Percentiles rank a stretch among this genome's conserved stretches.
Conservation (phyloP, 2,888 invertebrate species). For the Empis stercorea region DNA sequence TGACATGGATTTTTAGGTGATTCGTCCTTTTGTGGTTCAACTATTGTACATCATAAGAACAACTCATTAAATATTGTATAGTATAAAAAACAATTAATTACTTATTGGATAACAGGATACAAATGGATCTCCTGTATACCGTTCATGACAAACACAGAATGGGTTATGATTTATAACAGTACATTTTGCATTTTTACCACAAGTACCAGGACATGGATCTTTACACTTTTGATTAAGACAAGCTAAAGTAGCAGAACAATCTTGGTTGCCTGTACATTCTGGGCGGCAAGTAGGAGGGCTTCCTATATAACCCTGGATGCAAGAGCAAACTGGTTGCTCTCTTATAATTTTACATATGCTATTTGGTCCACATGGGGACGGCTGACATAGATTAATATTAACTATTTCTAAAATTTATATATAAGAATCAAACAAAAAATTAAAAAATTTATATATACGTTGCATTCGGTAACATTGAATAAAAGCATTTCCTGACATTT, state of each 20-base stretch:
- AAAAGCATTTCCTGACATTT: constrained; percentile 72
- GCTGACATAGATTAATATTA: constrained; percentile 47
- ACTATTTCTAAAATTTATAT: constrained; percentile 18
- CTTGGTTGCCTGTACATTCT: constrained; percentile 70
- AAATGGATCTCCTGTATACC: constrained; percentile 57
- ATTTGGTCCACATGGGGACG: constrained; percentile 70
- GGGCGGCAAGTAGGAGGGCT: constrained; percentile 69
- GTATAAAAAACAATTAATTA: constrained; percentile 6
- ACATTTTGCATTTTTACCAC: constrained; percentile 64
- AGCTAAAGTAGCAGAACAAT: constrained; percentile 65
- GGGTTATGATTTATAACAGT: constrained; percentile 71
- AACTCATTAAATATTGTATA: neutral
- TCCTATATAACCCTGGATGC: constrained; percentile 58
- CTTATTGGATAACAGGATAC: constrained; percentile 37
- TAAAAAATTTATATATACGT: constrained; percentile 20
- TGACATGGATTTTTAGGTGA: constrained; percentile 42
- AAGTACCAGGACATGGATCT: constrained; percentile 71
- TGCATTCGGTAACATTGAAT: constrained; percentile 48
- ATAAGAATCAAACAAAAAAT: no score
- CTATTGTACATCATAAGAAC: constrained; percentile 6
- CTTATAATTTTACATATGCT: constrained; percentile 62
- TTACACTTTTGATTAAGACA: constrained; percentile 71
- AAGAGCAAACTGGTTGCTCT: constrained; percentile 64
- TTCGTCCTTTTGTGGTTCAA: constrained; percentile 22
- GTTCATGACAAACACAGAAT: constrained; percentile 54